A percentile compares a stretch with the other conserved stretches of the same genome.
Conservation (phyloP, 2,113 vertebrate species). For the Clarias gariepinus region DNA sequence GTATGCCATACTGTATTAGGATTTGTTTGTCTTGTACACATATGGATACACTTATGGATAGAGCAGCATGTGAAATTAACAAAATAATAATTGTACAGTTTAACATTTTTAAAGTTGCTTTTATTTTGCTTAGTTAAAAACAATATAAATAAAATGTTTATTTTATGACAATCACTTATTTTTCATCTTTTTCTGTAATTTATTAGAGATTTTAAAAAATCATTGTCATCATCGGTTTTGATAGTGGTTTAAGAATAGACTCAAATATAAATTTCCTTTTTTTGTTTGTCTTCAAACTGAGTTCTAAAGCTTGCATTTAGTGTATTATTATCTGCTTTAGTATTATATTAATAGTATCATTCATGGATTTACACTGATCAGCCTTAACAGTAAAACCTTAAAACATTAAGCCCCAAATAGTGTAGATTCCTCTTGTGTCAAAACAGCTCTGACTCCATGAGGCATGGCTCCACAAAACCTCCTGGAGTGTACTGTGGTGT, state of each 20-base stretch:
- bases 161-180: background rate
- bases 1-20: background rate
- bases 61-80: background rate
- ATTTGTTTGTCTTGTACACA: background rate
- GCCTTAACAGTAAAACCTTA: no score
- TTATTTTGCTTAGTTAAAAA: background rate
- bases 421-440: no score
- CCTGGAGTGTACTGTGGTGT: no score
- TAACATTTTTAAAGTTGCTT: background rate
- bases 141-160: background rate
- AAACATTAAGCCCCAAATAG: no score
- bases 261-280: background rate
- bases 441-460: no score
- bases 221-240: no score
- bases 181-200: background rate
- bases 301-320: background rate
- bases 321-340: background rate
- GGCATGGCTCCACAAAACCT: no score
- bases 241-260: no score
- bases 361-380: background rate
- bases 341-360: background rate
- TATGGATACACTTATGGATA: background rate
- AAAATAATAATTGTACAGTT: background rate
- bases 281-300: background rate
- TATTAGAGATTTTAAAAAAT: background rate